These are phyloP conservation scores for Coptodon rendalli DNA, from an alignment of 2,113 vertebrate species.

Conservation along the genomic window DNA sequence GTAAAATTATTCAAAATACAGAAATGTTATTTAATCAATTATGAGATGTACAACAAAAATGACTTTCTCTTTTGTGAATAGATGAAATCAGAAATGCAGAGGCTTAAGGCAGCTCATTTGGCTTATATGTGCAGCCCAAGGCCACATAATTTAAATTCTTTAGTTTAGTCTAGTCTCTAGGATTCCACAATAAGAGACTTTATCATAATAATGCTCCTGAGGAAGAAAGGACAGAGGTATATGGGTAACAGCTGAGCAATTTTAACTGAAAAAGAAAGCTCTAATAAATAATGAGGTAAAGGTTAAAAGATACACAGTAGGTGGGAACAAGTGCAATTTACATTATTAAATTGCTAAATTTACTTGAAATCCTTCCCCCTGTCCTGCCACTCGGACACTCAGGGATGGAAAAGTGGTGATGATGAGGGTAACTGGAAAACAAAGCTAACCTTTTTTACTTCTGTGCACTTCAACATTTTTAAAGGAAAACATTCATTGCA, in stretches of 20 bases:
- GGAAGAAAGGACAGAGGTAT: background rate
- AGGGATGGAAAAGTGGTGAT: background rate
- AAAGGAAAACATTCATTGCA: accelerated
- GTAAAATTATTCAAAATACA: too few relatives aligned
- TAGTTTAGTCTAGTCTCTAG: too few relatives aligned
- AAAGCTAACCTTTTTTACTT: background rate
- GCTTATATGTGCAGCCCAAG: too few relatives aligned
- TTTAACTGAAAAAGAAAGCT: background rate
- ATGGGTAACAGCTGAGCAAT: background rate
- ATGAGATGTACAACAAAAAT: too few relatives aligned
- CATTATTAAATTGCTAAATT: background rate
- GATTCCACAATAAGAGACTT: background rate
- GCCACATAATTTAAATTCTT: too few relatives aligned
- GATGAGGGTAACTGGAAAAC: background rate
- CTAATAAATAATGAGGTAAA: background rate
- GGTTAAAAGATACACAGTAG: background rate
- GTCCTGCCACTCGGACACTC: background rate
- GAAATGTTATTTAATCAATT: too few relatives aligned
- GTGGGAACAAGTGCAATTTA: background rate
- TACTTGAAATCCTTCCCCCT: background rate
- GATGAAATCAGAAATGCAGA: too few relatives aligned
- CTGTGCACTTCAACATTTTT: background rate
- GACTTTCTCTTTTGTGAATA: too few relatives aligned
- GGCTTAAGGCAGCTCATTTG: too few relatives aligned
- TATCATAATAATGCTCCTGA: background rate